These are phyloP conservation scores for Plumapathes pennacea DNA, from an alignment of 92 coral and sea anemone species.

Conservation along the genomic window DNA sequence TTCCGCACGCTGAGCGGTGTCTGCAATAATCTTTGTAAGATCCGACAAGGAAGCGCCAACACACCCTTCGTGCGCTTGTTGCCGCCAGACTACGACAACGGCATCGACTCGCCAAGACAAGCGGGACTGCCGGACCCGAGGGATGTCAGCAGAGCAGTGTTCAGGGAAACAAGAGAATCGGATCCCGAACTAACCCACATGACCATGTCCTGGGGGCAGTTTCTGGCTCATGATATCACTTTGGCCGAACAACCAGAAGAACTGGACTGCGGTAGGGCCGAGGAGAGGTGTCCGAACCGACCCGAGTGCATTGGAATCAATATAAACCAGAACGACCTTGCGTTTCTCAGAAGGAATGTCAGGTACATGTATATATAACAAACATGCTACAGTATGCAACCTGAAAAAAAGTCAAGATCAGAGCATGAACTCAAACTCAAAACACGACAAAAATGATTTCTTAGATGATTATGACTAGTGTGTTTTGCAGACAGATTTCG, in stretches of 20 bases:
- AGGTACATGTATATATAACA: no score
- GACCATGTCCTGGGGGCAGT: conserved; percentile 44
- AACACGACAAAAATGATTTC: no score
- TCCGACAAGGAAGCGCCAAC: neutral
- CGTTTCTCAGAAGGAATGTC: no score
- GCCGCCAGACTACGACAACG: conserved; percentile 22
- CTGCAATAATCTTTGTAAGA: neutral
- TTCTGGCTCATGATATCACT: conserved; percentile 34
- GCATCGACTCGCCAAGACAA: conserved; percentile 13
- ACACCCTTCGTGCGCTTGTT: conserved; percentile 22
- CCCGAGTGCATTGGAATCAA: no score
- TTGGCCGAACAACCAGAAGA: conserved; percentile 1
- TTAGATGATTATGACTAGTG: no score
- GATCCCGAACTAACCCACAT: conserved; percentile 31
- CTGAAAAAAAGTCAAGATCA: no score
- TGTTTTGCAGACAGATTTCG: no score
- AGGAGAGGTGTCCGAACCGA: no score
- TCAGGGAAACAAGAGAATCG: neutral
- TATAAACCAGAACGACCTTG: no score
- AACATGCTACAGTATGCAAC: no score
- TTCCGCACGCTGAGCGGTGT: no score
- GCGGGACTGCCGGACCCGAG: conserved; percentile 40
- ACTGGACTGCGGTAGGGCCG: conserved; percentile 16
- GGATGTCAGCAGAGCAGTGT: conserved; percentile 14
- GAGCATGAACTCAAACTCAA: no score